Evolutionary conservation across 2,797 vertebrate species (phyloP), one percentile per base, ranked within the genome.

Genomic region (Brotogeris chrysoptera): DNA sequence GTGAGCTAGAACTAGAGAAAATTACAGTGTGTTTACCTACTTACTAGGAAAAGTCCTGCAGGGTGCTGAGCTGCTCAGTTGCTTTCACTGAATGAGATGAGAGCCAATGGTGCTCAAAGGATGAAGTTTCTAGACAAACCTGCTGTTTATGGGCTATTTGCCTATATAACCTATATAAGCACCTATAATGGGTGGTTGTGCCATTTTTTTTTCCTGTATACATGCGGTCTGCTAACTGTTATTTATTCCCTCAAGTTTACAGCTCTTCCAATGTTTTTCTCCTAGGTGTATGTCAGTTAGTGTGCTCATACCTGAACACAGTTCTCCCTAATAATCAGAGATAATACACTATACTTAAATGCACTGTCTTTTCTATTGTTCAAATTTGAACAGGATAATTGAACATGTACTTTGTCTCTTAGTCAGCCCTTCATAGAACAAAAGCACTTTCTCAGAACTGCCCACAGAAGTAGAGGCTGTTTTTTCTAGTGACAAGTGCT

Each of bases 351-450:
- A 5, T 27, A 41, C 66, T 88, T 74, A 92, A 94, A 93, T 84
- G 64, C 41, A 60, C 47, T 86, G 30, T 70, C 60, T 80, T 77
- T 73, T 61, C n/a, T 65, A 49, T 80, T 88, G 68, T 80, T 92
- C 78, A 78, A 61, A 89, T 95, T 89, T 86, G 95, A 87, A 83
- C 60, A 92, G 84, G 69, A 65, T 86, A 93, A 93, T 92, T 74
- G 86, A 89, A 87, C 23, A 1, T 61, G 68, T 83, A 70, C 82
- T 88, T 91, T 66, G 36, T 78, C 66, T 50, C 61, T 96, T 69
- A 83, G 79, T 89, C 68, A 82, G 34, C 85, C 81, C 73, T 95
- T 76, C 65, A 20, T 13, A 78, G 81, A 93, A 92, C 81, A 92
- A 92, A 93, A 46, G 50, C 59, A 49, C 34, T 74, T 74, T 84